phyloP scores from a whole-genome alignment of 2,113 vertebrate genomes.

The Genyomyrus donnyi region DNA sequence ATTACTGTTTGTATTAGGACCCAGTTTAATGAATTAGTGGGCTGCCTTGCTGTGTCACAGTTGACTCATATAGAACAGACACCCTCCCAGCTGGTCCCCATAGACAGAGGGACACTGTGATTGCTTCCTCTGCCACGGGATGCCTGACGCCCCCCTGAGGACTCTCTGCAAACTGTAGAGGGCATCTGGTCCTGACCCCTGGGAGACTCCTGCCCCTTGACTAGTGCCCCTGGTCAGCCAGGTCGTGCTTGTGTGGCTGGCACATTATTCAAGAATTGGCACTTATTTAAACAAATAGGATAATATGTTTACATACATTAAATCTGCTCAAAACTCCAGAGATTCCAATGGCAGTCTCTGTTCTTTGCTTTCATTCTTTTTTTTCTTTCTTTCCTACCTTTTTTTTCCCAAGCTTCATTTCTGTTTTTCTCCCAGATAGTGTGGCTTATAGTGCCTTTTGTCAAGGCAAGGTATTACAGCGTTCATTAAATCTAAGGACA shows the following conservation, averaged over 20 bases:
- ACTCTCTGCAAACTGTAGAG: slow-evolving; percentile 59
- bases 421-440: neutral
- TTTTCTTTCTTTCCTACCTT: neutral
- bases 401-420: neutral
- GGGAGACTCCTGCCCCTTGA: slow-evolving; percentile 45
- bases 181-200: slow-evolving; percentile 76
- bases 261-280: slow-evolving; percentile 83
- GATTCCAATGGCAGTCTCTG: slow-evolving; percentile 21
- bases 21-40: slow-evolving; percentile 99
- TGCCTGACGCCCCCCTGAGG: slow-evolving; percentile 45
- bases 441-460: neutral
- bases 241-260: slow-evolving; percentile 74
- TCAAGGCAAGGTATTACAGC: neutral
- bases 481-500: neutral
- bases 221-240: slow-evolving; percentile 45
- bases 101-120: slow-evolving; percentile 68
- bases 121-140: slow-evolving; percentile 78
- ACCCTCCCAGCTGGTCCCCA: slow-evolving; percentile 49
- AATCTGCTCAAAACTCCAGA: neutral
- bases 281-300: slow-evolving; percentile 71
- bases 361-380: slow-evolving; percentile 19
- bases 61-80: slow-evolving; percentile 89
- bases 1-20: slow-evolving; percentile 99
- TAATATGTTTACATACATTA: slow-evolving; percentile 41
- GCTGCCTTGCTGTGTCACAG: slow-evolving; percentile 82